Evolutionary conservation across 2,113 vertebrate genomes (phyloP), one percentile per base, ranked within the genome.

Genomic region (Notothenia rossii): DNA sequence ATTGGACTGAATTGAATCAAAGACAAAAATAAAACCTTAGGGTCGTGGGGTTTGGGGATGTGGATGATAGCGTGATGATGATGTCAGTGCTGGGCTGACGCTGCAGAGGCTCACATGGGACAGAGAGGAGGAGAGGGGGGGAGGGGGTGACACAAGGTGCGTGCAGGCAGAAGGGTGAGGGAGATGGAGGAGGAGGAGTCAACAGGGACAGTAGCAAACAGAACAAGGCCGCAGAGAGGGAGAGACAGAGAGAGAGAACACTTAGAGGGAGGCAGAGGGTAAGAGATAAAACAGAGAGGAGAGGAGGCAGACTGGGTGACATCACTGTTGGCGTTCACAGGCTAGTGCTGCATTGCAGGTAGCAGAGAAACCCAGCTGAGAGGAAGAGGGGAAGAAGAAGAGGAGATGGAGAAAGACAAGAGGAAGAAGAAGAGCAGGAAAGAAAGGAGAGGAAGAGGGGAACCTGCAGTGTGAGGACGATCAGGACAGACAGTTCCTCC

Each of bases 321-420:
- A 87, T 91, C 88, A 91, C 82, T 40, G 86, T 9, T 81, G 77
- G 40, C 43, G 29, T 72, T 81, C 84, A 81, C 79, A 84, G 84
- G 18, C 60, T 40, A 2, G 0, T 89, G 87, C 87, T 86, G 91
- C 91, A 92, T 80, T 92, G 90, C 90, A 90, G 90, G 66, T 77
- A 75, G 22, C 73, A n/a, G 70, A 68, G 40, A 71, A 66, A 75
- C 43, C 48, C 53, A 14, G 70, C 58, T 51, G 69, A 51, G 7
- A 2, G 13, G 25, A 22, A 61, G 17, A 5, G 15, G 15, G 17
- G 1, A 15, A 15, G 29, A 50, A 45, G 7, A 15, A 71, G 1
- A 6, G 5, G 5, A 33, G 4, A 48, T 6, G 36, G 36, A 40
- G 7, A 40, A 40, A 40, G 10, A 36, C 25, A n/a, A 18, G 36